These are phyloP conservation scores for Sphyrna mokarran DNA, from an alignment of 2,113 vertebrate species.

Conservation along the genomic window DNA sequence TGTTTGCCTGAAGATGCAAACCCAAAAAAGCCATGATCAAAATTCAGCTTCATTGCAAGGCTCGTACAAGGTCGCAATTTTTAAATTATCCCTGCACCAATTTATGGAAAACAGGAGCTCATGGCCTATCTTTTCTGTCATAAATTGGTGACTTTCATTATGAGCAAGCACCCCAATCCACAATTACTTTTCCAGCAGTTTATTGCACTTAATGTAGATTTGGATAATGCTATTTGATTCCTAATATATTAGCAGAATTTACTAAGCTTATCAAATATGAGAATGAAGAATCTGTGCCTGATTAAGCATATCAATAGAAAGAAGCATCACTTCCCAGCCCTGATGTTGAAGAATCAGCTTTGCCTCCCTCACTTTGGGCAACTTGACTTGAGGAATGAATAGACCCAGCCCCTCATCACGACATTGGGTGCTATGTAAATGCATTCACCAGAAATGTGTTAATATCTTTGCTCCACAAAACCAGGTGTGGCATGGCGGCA, in stretches of 20 bases:
- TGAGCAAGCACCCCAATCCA: background rate
- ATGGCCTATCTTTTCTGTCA: background rate
- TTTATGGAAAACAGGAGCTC: background rate
- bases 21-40: background rate
- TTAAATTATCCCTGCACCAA: background rate
- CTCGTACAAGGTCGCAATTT: background rate
- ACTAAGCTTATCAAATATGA: background rate
- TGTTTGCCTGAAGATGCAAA: background rate
- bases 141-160: background rate
- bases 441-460: background rate
- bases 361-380: background rate
- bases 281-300: background rate
- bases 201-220: background rate
- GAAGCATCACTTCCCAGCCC: background rate
- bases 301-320: background rate
- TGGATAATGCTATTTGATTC: background rate
- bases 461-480: background rate
- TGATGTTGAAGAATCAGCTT: background rate
- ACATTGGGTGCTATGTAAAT: background rate
- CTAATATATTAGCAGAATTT: background rate
- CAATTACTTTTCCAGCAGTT: background rate
- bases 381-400: background rate
- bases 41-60: background rate
- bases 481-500: background rate
- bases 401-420: background rate